Percentiles rank a stretch among this genome's conserved stretches.
Conservation (phyloP, 2,113 vertebrate genomes). For the Rallus limicola region DNA sequence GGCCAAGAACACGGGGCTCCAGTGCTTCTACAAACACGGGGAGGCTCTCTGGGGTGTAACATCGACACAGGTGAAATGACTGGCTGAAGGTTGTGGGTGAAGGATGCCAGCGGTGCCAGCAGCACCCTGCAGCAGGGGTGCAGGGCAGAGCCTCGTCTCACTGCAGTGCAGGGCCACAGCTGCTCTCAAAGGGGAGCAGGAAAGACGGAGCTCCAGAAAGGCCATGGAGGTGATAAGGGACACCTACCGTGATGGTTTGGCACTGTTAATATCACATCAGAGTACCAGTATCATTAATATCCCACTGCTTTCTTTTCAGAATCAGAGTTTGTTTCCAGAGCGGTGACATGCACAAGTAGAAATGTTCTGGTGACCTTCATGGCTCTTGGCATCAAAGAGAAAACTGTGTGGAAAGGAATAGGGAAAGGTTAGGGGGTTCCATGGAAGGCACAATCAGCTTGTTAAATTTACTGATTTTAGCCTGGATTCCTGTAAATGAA, state of each 20-base stretch:
- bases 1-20: neutral
- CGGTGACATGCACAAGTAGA: neutral
- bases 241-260: neutral
- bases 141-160: neutral
- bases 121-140: neutral
- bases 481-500: neutral
- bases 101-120: neutral
- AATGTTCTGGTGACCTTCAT: neutral
- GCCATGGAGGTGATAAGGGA: neutral
- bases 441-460: neutral
- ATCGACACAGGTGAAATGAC: accelerated
- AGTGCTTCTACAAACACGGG: neutral
- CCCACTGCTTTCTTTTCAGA: neutral
- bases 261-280: neutral
- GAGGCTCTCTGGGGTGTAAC: neutral
- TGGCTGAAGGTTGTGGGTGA: neutral
- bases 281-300: too few species aligned
- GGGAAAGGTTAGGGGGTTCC: neutral
- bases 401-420: neutral
- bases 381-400: neutral
- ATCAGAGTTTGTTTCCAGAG: neutral
- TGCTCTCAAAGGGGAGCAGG: too few species aligned
- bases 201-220: neutral
- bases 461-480: neutral
- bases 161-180: accelerated